Conservation (phyloP, 2,113 vertebrate species). For the Echinops telfairi region DNA sequence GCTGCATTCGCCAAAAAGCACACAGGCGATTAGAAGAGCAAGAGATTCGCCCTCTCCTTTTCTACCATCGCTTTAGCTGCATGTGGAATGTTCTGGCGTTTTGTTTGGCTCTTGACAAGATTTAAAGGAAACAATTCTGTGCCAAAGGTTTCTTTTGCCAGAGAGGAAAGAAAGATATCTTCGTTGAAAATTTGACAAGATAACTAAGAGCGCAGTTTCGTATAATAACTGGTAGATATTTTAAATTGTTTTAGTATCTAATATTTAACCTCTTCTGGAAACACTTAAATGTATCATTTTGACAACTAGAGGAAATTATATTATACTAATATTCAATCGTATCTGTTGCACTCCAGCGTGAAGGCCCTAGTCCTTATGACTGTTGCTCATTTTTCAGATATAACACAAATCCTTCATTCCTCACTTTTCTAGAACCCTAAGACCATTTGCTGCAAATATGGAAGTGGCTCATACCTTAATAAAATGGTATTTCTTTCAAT, state of each 20-base stretch:
- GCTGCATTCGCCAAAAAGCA: constrained; percentile 46
- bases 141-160: not conserved
- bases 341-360: not conserved
- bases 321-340: not conserved
- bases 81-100: not conserved
- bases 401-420: not conserved
- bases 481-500: not conserved
- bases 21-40: constrained; percentile 12
- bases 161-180: not conserved
- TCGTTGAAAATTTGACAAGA: not conserved
- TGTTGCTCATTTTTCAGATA: constrained; percentile 22
- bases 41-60: not conserved
- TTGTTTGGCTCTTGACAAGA: constrained; percentile 17
- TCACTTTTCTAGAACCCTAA: not conserved
- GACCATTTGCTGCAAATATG: constrained; percentile 12
- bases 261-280: not conserved
- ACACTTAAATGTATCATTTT: not conserved
- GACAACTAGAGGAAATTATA: not conserved
- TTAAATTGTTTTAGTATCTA: not conserved
- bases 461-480: not conserved
- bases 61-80: not conserved
- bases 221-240: not conserved
- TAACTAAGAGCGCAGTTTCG: not conserved
- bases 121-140: not conserved
- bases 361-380: not conserved